These are phyloP conservation scores for Lamellibrachia columna DNA, from an alignment of 2,888 invertebrate genomes.

Conservation along the genomic window DNA sequence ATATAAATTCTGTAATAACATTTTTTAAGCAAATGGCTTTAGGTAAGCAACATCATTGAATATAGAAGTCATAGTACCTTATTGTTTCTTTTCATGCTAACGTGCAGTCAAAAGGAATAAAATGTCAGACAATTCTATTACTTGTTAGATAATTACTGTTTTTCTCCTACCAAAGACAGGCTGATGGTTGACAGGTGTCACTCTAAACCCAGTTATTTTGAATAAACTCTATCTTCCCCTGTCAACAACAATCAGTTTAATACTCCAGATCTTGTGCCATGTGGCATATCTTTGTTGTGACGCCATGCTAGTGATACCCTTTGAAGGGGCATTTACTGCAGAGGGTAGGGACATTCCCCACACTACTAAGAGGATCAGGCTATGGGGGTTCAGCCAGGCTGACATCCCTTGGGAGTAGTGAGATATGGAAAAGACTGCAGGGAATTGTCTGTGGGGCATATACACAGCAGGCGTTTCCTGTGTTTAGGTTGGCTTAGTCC, in stretches of 20 bases:
- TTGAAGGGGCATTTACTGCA: background rate
- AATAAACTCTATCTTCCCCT: background rate
- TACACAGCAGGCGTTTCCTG: background rate
- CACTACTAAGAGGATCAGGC: background rate
- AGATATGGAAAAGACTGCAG: background rate
- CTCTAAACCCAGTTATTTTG: background rate
- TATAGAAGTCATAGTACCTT: background rate
- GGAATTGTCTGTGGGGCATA: background rate
- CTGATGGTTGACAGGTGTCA: slow-evolving; percentile 10
- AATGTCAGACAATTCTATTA: background rate
- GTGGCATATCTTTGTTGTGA: background rate
- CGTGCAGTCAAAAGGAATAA: background rate
- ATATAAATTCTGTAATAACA: too few relatives aligned
- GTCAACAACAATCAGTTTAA: background rate
- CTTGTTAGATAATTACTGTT: background rate
- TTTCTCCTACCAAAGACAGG: background rate
- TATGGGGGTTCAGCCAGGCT: background rate
- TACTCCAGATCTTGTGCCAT: background rate
- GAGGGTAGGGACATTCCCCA: background rate
- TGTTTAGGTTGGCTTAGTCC: background rate
- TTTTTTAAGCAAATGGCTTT: background rate
- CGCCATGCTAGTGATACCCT: background rate
- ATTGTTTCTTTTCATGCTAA: background rate
- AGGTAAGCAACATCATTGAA: background rate
- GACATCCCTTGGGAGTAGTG: background rate